Percentiles rank a stretch among this genome's conserved stretches.
Conservation (phyloP, 2,113 vertebrate genomes). For the Chionodraco myersi region DNA sequence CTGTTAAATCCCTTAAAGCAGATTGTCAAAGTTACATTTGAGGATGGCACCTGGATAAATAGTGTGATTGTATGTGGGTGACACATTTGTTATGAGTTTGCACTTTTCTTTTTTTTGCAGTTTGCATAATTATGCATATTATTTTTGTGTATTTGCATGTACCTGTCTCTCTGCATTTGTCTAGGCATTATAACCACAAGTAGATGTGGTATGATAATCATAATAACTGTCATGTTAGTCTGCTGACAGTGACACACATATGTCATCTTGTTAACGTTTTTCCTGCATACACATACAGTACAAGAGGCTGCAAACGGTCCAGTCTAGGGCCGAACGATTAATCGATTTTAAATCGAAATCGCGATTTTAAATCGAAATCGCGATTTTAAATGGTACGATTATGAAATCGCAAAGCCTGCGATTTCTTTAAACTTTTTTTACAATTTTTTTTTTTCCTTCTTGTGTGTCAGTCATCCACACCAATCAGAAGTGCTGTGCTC, state of each 20-base stretch:
- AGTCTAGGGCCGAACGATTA: not conserved
- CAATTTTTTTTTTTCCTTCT: no score
- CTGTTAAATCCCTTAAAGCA: not conserved
- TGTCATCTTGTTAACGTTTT: not conserved
- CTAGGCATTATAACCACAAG: conserved; percentile 6
- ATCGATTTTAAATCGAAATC: no score
- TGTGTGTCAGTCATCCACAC: no score
- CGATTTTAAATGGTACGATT: no score
- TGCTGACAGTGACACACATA: conserved; percentile 24
- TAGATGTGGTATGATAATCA: not conserved
- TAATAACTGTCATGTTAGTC: not conserved
- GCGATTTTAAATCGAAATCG: no score
- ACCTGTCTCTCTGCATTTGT: conserved; percentile 22
- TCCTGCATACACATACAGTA: no score
- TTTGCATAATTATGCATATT: not conserved
- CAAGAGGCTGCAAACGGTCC: not conserved
- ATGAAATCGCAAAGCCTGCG: no score
- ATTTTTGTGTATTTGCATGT: conserved; percentile 5
- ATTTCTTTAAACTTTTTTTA: no score
- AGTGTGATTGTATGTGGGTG: conserved; percentile 29
- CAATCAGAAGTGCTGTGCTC: no score
- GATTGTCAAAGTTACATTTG: conserved; percentile 9
- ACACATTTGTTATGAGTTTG: conserved; percentile 21
- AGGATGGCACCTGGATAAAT: conserved; percentile 1
- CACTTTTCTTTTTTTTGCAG: conserved; percentile 16